Conservation (phyloP, 2,113 vertebrate species). For the Mugil cephalus region DNA sequence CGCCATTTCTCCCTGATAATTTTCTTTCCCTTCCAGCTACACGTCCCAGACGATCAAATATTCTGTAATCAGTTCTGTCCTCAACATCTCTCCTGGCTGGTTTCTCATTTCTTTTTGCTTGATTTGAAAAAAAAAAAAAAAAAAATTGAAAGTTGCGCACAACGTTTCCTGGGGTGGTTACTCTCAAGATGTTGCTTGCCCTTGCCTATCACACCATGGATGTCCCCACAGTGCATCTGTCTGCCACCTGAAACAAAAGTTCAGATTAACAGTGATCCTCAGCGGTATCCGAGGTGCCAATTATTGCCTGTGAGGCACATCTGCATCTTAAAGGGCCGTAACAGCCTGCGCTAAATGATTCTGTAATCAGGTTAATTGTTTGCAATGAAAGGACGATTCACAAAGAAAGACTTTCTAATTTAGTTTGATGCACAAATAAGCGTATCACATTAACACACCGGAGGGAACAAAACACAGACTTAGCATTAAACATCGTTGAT, state of each 20-base stretch:
- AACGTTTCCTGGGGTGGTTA: conserved; percentile 3
- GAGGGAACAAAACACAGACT: not conserved
- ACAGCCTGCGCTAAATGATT: not conserved
- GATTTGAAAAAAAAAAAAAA: not conserved
- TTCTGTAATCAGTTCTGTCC: conserved; percentile 8
- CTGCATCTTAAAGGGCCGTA: not conserved
- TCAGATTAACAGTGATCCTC: not conserved
- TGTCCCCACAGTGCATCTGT: not conserved
- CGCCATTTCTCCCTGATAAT: not conserved
- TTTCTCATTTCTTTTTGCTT: not conserved
- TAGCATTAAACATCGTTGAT: no score
- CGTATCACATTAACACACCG: not conserved
- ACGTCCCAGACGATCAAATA: not conserved
- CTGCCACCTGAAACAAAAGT: not conserved
- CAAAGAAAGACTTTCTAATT: no score
- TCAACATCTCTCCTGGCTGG: not conserved
- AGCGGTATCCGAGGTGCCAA: not conserved
- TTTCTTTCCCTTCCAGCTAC: not conserved
- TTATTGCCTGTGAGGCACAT: not conserved
- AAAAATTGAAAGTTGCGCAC: not conserved
- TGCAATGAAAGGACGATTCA: not conserved
- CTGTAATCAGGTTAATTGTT: conserved; percentile 1
- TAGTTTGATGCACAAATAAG: no score
- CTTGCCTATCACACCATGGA: no score
- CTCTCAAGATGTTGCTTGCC: conserved; percentile 1